Evolutionary conservation across 1,140 invertebrate species (phyloP).

Genomic region (Adelges cooleyi): DNA sequence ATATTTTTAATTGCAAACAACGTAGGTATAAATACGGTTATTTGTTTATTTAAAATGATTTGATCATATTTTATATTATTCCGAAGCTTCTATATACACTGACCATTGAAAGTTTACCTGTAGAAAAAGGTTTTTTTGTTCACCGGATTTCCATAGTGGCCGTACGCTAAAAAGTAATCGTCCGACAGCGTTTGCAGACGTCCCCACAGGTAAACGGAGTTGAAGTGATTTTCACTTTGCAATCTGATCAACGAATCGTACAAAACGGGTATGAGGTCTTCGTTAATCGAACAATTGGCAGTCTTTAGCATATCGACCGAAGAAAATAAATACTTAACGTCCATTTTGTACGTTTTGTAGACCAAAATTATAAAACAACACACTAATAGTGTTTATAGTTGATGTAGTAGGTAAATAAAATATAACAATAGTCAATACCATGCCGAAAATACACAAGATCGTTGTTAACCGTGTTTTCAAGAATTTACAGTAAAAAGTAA

Average conservation of each 20-base stretch:
- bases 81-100: neutral
- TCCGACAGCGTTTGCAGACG: neutral
- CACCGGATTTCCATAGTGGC: neutral
- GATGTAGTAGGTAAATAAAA: too few species aligned
- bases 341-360: too few species aligned
- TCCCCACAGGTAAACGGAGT: neutral
- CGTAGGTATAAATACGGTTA: too few species aligned
- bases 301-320: neutral
- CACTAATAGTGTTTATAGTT: too few species aligned
- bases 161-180: conserved; percentile 18
- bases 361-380: too few species aligned
- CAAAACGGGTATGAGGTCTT: neutral
- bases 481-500: too few species aligned
- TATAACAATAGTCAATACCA: too few species aligned
- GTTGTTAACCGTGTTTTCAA: too few species aligned
- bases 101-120: neutral
- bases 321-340: neutral
- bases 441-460: too few species aligned
- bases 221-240: conserved; percentile 20
- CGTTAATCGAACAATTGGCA: neutral
- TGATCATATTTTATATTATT: too few species aligned
- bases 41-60: too few species aligned
- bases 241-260: conserved; percentile 8
- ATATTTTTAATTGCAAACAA: too few species aligned
- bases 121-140: conserved; percentile 1